Base-by-base conservation (phyloP, 53 echinoderm and acorn worm genomes). In the Patiria pectinifera region DNA sequence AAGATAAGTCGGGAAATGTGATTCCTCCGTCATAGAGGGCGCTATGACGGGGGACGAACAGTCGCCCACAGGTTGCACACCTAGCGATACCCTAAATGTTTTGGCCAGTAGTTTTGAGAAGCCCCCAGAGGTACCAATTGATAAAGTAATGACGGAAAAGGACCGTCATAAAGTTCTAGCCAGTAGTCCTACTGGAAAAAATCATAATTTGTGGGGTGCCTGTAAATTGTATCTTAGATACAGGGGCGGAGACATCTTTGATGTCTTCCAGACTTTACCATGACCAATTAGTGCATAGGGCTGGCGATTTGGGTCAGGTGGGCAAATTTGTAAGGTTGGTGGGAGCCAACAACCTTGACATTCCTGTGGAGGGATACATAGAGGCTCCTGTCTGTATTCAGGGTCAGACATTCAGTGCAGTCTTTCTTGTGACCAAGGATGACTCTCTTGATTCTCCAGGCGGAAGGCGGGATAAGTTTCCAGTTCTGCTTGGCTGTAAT, bases 291-390 rank as follows among this genome's bases (percentile, higher is more conserved):
- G 82, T 6, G 24, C 48, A 49, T 81, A 81, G 45, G 48, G 48
- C 49, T 49, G 83, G 83, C 22, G 25, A 60, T 4, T 83, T 83
- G 60, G 83, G 83, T n/a, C 59, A 83, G 23, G 83, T 59, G 25
- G 60, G 83, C n/a, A 9, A 19, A 60, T 83, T 83, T 59, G 60
- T 83, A 7, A 60, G 60, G 59, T 59, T 83, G 83, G 60, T 58
- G 8, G 83, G 83, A 59, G 83, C 83, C 83, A 83, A 83, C 60
- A 83, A 83, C 60, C 83, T 83, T 19, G 83, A 83, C 59, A 83
- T 83, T 59, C 83, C 83, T 23, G 83, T 83, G 60, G 59, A 83
- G 25, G 61, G 83, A 21, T 83, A 83, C 60, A 22, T 83, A 45
- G 82, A 81, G 82, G 82, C 82, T 81, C 82, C 82, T 13, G 24